These are phyloP conservation scores for Heterodera filipjevi DNA, from an alignment of 2,888 invertebrate genomes.

Conservation along the genomic window DNA sequence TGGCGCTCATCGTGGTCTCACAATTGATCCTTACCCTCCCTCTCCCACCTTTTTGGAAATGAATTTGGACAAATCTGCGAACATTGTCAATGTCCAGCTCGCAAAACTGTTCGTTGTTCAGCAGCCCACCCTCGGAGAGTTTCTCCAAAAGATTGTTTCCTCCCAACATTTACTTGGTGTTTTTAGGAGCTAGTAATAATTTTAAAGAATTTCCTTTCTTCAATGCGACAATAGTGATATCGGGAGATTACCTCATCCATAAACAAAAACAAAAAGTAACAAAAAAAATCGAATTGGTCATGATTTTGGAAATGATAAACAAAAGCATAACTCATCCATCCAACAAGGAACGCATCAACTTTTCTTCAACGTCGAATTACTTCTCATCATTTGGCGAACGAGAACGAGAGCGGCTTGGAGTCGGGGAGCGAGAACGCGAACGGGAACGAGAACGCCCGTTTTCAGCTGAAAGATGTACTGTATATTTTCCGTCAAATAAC, in stretches of 20 bases:
- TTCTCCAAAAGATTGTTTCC: not conserved
- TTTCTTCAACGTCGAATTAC: not conserved
- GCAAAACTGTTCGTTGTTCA: not conserved
- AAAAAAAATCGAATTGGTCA: not conserved
- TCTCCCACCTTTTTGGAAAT: not conserved
- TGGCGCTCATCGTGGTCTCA: too few species aligned
- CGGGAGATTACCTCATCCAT: too few species aligned
- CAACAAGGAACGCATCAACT: not conserved
- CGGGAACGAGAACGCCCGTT: slow-evolving; percentile 31
- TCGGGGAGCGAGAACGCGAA: slow-evolving; percentile 31
- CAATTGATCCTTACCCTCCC: too few species aligned
- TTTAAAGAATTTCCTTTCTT: too few species aligned
- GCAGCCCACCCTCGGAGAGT: not conserved
- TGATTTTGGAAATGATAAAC: not conserved
- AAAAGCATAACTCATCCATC: not conserved
- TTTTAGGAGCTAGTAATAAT: too few species aligned
- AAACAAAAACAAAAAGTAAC: not conserved
- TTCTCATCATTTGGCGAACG: slow-evolving; percentile 9
- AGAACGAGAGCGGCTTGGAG: slow-evolving; percentile 9
- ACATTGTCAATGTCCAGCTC: not conserved
- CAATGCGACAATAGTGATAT: too few species aligned
- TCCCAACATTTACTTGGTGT: too few species aligned
- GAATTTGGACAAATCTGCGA: not conserved
- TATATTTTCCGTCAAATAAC: too few species aligned
- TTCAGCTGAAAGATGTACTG: slow-evolving; percentile 1